Conservation (phyloP, 2,888 invertebrate genomes). For the Megalurothrips usitatus region DNA sequence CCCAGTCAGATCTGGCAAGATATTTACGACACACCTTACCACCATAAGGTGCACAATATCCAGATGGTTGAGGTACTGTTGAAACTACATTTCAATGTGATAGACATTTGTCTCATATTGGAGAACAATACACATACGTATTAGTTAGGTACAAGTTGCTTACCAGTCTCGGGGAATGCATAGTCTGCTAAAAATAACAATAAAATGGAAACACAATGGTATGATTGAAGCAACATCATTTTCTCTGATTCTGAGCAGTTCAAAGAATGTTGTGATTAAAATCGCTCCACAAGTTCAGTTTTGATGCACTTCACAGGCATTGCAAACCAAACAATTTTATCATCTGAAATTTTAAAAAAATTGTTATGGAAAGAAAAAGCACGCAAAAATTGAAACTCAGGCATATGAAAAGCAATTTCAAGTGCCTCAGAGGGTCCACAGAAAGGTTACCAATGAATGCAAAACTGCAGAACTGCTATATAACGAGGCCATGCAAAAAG, state of each 20-base stretch:
- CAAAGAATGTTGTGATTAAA: background rate
- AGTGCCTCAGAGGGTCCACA: too few species aligned
- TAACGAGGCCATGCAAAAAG: background rate
- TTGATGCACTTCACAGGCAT: too few species aligned
- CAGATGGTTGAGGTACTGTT: slow-evolving; percentile 41
- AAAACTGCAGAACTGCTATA: background rate
- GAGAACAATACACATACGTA: too few species aligned
- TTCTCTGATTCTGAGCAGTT: too few species aligned
- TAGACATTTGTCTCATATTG: background rate
- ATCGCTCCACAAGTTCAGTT: background rate
- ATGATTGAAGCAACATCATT: background rate
- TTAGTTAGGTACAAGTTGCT: background rate
- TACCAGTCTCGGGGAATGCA: background rate
- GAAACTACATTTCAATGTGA: background rate
- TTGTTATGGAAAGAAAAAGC: background rate
- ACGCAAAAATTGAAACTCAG: background rate
- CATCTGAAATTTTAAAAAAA: background rate
- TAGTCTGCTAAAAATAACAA: background rate
- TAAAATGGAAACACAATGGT: background rate
- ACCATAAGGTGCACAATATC: slow-evolving; percentile 83
- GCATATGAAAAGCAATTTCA: too few species aligned
- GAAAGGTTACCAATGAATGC: background rate
- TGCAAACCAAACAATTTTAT: background rate
- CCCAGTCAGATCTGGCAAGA: slow-evolving; percentile 58
- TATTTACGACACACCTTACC: slow-evolving; percentile 74